phyloP scores from a whole-genome alignment of 2,888 invertebrate genomes.

The Muscina levida region DNA sequence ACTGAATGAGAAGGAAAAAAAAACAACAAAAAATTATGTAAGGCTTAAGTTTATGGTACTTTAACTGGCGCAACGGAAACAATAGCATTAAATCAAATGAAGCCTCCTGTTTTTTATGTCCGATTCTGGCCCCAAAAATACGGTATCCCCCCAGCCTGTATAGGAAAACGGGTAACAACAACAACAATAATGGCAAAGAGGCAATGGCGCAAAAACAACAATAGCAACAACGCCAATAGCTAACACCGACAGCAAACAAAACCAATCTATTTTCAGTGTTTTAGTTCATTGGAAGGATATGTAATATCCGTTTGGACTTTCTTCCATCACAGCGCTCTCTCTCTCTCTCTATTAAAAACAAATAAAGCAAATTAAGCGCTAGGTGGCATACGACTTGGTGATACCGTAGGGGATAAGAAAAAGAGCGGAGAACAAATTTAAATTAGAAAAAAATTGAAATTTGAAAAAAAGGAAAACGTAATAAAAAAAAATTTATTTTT shows the following conservation, averaged over 20 bases:
- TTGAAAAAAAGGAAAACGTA: too few species aligned
- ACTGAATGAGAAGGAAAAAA: constrained; percentile 20
- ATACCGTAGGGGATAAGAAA: too few species aligned
- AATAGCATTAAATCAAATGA: constrained; percentile 64
- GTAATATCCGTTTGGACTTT: constrained; percentile 61
- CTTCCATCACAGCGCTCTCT: background rate
- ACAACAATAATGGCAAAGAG: constrained; percentile 22
- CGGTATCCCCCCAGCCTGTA: constrained; percentile 1
- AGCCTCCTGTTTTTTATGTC: constrained; percentile 38
- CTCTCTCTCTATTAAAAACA: background rate
- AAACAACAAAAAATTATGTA: constrained; percentile 47
- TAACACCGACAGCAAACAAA: constrained; percentile 38
- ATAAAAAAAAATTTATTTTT: too few species aligned
- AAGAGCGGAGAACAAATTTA: too few species aligned
- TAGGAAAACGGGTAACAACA: constrained; percentile 27
- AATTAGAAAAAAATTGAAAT: too few species aligned
- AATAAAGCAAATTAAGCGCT: background rate
- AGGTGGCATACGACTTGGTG: too few species aligned
- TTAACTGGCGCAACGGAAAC: constrained; percentile 62
- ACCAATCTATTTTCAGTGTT: constrained; percentile 62
- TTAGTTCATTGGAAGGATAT: constrained; percentile 65
- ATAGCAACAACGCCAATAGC: too few species aligned
- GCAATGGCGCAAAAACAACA: too few species aligned
- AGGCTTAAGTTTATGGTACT: constrained; percentile 63
- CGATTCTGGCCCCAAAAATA: constrained; percentile 23